Percentiles rank a stretch among this genome's conserved stretches.
Evolutionary conservation across 2,113 vertebrate species (phyloP).

Genomic region (Cochlearius cochlearius): DNA sequence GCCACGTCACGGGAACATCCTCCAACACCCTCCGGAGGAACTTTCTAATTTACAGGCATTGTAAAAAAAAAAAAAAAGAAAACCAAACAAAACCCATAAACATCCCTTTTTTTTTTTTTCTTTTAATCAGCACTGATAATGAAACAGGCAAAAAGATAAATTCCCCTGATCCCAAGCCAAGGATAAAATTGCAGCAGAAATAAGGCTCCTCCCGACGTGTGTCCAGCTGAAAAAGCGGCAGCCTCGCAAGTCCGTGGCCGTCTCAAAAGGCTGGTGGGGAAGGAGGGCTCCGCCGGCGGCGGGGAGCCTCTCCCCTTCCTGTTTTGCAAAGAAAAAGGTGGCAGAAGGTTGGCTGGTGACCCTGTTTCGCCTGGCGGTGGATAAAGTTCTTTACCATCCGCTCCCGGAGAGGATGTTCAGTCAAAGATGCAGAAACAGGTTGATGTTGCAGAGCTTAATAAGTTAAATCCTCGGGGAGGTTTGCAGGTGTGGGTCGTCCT

Average conservation of each 20-base stretch:
- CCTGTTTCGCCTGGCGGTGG: neutral
- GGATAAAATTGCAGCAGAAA: conserved; percentile 12
- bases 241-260: neutral
- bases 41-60: neutral
- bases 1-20: neutral
- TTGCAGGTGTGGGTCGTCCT: neutral
- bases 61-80: too few species aligned
- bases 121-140: conserved; percentile 43
- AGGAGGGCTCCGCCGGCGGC: neutral
- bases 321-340: conserved; percentile 36
- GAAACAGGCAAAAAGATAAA: neutral
- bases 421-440: neutral
- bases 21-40: neutral
- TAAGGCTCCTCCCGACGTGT: neutral
- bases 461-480: neutral
- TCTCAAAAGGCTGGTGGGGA: neutral
- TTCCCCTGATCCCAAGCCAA: conserved; percentile 14
- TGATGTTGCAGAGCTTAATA: neutral
- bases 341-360: neutral
- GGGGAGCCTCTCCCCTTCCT: conserved; percentile 43
- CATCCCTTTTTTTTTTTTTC: neutral
- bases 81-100: neutral
- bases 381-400: neutral
- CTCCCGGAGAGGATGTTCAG: neutral
- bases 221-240: neutral